Percentiles rank a stretch among this genome's conserved stretches.
Evolutionary conservation across 2,113 vertebrate species (phyloP).

Genomic region (Raja brachyura): DNA sequence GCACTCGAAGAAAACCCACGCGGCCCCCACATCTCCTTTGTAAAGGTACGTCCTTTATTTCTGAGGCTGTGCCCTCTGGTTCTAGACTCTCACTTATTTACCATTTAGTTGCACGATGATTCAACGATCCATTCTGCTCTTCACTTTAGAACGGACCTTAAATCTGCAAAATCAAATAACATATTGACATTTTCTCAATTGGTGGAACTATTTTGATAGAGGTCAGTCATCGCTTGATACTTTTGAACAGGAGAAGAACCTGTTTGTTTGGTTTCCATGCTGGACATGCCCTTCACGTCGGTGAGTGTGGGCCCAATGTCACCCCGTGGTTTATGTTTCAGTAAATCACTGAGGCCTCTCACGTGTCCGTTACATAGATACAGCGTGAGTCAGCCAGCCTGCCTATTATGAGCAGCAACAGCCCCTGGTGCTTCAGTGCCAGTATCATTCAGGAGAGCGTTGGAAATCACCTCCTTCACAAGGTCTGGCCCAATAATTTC

Average conservation of each 20-base stretch:
- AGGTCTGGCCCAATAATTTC: background rate
- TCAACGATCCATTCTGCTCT: background rate
- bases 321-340: conserved; percentile 8
- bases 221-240: background rate
- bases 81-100: too few relatives aligned
- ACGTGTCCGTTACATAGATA: conserved; percentile 11
- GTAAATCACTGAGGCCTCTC: conserved; percentile 19
- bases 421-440: background rate
- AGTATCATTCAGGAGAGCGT: background rate
- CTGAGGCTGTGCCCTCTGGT: too few relatives aligned
- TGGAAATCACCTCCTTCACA: background rate
- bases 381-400: background rate
- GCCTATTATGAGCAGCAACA: background rate
- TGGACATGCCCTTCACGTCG: background rate
- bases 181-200: background rate
- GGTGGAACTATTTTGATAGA: background rate
- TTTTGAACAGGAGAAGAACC: background rate
- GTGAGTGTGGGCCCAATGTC: background rate
- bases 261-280: background rate
- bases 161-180: background rate
- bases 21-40: too few relatives aligned
- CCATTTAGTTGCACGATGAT: background rate
- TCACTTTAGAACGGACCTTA: background rate
- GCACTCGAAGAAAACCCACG: too few relatives aligned
- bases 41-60: too few relatives aligned